Conservation (phyloP, 2,797 vertebrate genomes). For the Acanthornis magna region DNA sequence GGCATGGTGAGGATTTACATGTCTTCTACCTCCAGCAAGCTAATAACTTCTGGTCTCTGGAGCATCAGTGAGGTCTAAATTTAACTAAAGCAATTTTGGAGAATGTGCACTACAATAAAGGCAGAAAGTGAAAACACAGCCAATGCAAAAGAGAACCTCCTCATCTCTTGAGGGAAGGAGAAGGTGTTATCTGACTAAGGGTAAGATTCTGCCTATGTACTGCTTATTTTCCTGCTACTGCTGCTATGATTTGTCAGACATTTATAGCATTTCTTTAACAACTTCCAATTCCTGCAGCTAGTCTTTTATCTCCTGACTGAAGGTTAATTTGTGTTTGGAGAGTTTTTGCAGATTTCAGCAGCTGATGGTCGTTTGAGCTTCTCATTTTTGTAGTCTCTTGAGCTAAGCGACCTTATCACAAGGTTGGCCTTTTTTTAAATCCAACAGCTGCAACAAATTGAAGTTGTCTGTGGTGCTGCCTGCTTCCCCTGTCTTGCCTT, state of each 20-base stretch:
- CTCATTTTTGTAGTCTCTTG: constrained; percentile 34
- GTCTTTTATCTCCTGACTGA: constrained; percentile 60
- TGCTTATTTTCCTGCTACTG: constrained; percentile 33
- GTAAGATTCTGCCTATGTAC: not conserved
- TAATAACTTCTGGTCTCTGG: not conserved
- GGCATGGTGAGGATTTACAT: not conserved
- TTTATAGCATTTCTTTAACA: constrained; percentile 4
- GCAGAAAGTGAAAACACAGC: not conserved
- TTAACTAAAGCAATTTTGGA: constrained; percentile 29
- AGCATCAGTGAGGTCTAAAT: not conserved
- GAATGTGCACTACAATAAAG: not conserved
- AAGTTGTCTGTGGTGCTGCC: constrained; percentile 5
- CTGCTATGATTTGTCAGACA: constrained; percentile 41
- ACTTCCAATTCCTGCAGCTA: constrained; percentile 22
- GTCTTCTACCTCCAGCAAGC: not conserved
- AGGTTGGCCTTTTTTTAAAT: constrained; percentile 3
- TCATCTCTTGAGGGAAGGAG: not conserved
- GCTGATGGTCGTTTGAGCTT: constrained; percentile 44
- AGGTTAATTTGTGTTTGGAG: constrained; percentile 64
- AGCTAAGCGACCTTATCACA: constrained; percentile 43
- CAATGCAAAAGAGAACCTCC: not conserved
- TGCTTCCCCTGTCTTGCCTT: not conserved
- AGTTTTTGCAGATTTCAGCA: constrained; percentile 51
- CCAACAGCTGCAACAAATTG: constrained; percentile 17
- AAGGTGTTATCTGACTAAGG: constrained; percentile 15